Base-by-base conservation (phyloP, 2,113 vertebrate species). In the Toxotes jaculatrix region DNA sequence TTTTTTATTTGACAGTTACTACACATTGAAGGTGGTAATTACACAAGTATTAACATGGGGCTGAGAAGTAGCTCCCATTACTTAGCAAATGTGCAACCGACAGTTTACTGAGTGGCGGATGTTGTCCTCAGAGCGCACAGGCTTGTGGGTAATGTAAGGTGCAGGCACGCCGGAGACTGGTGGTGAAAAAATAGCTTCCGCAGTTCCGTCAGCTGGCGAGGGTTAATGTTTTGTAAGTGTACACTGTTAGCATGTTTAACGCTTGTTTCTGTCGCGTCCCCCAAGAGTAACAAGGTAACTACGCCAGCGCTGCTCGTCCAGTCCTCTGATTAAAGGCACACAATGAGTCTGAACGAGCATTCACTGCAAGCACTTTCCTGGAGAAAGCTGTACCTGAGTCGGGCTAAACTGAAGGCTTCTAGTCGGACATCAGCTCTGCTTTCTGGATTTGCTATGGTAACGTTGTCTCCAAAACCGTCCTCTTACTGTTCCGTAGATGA, bases 361-460 rank as follows among this genome's bases (percentile, higher is more conserved):
- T 99, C 98, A 0, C 96, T 99, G 31, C 98, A 99, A 85, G 98
- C 98, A 0, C 96, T 99, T 11, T 99, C 98, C 1, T 99, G 98
- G 98, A 97, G 98, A 82, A 99, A 99, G 79, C 86, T 99, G 1
- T 99, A 99, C 91, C 94, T 99, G 82, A 99, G 98, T 87, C 95
- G 98, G 69, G 98, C 98, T 73, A 99, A 99, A 51, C 95, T 99
- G 63, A 99, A 99, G 88, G 98, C 98, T 53, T 99, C 98, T 55
- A 99, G 98, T 83, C 95, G 98, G 47, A 99, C 98, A 7, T 99
- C 98, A 0, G 98, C 98, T 14, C 94, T 99, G 64, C 97, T 99
- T 1, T 99, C 98, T 0, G 98, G 98, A 63, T 99, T 99, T 59
- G 98, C 98, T 7, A 99, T 99, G 98, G 98, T 99, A 95, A 60